phyloP scores from a whole-genome alignment of 2,888 invertebrate species.

The Tetheella fluctuosa region DNA sequence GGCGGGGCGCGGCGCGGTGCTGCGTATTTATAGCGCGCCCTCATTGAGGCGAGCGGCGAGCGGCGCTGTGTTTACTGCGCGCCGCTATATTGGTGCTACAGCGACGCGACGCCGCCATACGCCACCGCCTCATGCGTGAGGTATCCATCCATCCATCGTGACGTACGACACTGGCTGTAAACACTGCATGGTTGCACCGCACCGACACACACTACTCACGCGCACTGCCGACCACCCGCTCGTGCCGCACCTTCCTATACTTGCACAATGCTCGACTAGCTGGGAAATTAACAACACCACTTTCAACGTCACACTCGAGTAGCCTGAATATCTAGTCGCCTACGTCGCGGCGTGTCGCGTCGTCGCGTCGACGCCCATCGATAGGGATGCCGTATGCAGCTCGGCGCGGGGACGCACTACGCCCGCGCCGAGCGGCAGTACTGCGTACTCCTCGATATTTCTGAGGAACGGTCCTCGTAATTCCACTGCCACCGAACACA shows the following conservation, averaged over 20 bases:
- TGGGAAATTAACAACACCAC: background rate
- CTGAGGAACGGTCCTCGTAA: background rate
- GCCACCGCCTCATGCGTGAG: too few relatives aligned
- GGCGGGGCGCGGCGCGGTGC: slow-evolving; percentile 21
- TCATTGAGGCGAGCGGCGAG: slow-evolving; percentile 49
- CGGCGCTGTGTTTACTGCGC: slow-evolving; percentile 41
- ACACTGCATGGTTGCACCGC: slow-evolving; percentile 12
- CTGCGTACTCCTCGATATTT: background rate
- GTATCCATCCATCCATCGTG: too few relatives aligned
- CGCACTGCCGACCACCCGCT: slow-evolving; percentile 15
- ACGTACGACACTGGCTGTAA: too few relatives aligned
- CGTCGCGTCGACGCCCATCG: background rate
- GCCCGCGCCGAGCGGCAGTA: slow-evolving; percentile 17
- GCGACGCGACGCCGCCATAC: slow-evolving; percentile 33
- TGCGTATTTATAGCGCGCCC: slow-evolving; percentile 65
- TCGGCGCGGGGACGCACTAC: slow-evolving; percentile 18
- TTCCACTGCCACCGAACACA: background rate
- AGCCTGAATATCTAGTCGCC: background rate
- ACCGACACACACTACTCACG: slow-evolving; percentile 14
- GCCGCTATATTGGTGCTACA: slow-evolving; percentile 42
- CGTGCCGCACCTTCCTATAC: background rate
- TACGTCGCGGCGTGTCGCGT: too few relatives aligned
- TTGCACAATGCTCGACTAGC: slow-evolving; percentile 19
- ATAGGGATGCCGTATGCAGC: background rate
- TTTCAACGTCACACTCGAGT: background rate